phyloP scores from a whole-genome alignment of 2,797 vertebrate genomes.

The Lycodopsis pacificus region DNA sequence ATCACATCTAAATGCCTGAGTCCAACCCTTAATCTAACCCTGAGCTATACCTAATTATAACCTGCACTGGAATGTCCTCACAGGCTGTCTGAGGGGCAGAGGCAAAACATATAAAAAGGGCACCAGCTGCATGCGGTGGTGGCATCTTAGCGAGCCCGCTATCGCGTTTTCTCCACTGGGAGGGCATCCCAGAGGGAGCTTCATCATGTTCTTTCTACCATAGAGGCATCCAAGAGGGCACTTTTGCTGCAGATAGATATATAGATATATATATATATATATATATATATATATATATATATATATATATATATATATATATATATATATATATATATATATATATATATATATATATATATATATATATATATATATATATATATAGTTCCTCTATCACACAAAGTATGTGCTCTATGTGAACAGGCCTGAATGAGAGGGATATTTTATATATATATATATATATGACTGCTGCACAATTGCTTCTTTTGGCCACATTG shows the following conservation, averaged over 20 bases:
- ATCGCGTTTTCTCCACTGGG: no score
- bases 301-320: neutral
- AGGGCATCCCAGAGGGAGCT: no score
- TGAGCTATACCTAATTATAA: neutral
- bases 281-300: neutral
- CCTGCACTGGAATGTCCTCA: neutral
- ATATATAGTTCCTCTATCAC: no score
- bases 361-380: conserved; percentile 7
- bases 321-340: conserved; percentile 6
- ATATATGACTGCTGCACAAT: conserved; percentile 17
- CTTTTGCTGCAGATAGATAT: no score
- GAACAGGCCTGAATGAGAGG: no score
- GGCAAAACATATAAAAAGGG: neutral
- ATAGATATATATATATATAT: no score
- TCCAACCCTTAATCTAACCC: neutral
- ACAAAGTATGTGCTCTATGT: no score
- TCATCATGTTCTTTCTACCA: neutral
- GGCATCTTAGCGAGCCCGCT: no score
- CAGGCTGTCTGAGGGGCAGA: no score
- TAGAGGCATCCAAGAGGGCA: neutral
- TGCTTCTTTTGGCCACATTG: conserved; percentile 1
- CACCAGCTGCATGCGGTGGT: neutral
- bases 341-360: neutral
- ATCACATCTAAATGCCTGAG: neutral
- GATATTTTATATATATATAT: no score